A percentile compares a stretch with the other conserved stretches of the same genome.
Conservation (phyloP, 2,113 vertebrate species). For the Tachysurus fulvidraco region DNA sequence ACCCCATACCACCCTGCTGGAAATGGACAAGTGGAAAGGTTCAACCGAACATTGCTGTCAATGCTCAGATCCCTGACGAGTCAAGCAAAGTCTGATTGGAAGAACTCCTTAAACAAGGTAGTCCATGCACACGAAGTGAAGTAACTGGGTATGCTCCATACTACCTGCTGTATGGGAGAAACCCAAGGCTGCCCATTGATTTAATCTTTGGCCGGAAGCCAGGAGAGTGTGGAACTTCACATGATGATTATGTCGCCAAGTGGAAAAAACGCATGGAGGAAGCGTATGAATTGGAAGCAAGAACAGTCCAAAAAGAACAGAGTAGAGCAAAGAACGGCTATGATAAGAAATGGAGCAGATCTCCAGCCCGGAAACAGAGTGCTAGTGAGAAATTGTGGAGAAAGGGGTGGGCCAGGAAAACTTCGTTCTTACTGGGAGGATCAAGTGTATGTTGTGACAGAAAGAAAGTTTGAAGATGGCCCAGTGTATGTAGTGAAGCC, state of each 20-base stretch:
- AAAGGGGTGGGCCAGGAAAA: not conserved
- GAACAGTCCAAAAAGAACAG: not conserved
- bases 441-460: not conserved
- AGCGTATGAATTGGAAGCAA: not conserved
- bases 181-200: not conserved
- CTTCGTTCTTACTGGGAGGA: not conserved
- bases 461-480: not conserved
- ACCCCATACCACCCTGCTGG: not conserved
- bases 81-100: not conserved
- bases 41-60: not conserved
- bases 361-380: not conserved
- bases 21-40: not conserved
- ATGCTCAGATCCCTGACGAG: not conserved
- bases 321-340: too few species aligned
- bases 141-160: not conserved
- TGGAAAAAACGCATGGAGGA: not conserved
- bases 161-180: not conserved
- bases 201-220: not conserved
- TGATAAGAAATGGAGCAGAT: not conserved
- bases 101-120: not conserved
- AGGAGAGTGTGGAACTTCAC: not conserved
- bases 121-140: slow-evolving; percentile 2
- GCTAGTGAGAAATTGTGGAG: not conserved
- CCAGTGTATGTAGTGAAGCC: not conserved
- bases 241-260: not conserved